Percentiles rank a stretch among this genome's conserved stretches.
phyloP scores from a whole-genome alignment of 2,797 vertebrate species.

The Mallotus villosus region DNA sequence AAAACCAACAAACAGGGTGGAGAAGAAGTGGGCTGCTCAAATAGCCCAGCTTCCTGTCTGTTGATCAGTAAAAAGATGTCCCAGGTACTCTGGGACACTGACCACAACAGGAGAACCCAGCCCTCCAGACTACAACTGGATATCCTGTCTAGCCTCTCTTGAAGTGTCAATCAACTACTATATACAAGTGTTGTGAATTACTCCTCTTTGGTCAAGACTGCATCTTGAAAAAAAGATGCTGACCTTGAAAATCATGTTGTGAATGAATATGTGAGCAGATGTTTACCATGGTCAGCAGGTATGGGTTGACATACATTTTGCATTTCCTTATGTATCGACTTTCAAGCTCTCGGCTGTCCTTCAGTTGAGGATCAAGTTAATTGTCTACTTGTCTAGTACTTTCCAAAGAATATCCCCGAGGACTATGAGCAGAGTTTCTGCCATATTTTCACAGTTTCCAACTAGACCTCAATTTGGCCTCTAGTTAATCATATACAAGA shows the following conservation, averaged over 20 bases:
- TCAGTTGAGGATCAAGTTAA: conserved; percentile 32
- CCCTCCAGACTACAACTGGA: conserved; percentile 45
- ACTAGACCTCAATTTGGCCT: conserved; percentile 21
- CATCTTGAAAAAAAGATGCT: conserved; percentile 19
- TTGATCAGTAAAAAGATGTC: conserved; percentile 67
- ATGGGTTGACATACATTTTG: neutral
- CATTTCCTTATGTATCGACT: conserved; percentile 29
- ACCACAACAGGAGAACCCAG: conserved; percentile 70
- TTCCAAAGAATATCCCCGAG: conserved; percentile 26
- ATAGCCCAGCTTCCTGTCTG: conserved; percentile 51
- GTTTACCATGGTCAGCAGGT: neutral
- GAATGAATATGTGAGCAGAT: neutral
- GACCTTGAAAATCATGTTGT: conserved; percentile 47
- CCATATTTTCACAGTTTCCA: conserved; percentile 27
- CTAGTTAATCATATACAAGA: conserved; percentile 56
- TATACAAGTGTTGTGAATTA: too few relatives aligned
- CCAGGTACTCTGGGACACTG: conserved; percentile 61
- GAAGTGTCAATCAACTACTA: neutral
- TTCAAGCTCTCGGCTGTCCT: conserved; percentile 17
- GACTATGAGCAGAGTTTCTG: conserved; percentile 38
- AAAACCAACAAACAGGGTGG: conserved; percentile 56
- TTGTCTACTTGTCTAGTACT: conserved; percentile 29
- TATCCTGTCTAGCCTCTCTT: conserved; percentile 28
- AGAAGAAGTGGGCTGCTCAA: conserved; percentile 41
- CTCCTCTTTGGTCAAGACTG: conserved; percentile 1